Evolutionary conservation across 2,888 invertebrate genomes (phyloP).

Genomic region (Scrobipalpa atriplicella): DNA sequence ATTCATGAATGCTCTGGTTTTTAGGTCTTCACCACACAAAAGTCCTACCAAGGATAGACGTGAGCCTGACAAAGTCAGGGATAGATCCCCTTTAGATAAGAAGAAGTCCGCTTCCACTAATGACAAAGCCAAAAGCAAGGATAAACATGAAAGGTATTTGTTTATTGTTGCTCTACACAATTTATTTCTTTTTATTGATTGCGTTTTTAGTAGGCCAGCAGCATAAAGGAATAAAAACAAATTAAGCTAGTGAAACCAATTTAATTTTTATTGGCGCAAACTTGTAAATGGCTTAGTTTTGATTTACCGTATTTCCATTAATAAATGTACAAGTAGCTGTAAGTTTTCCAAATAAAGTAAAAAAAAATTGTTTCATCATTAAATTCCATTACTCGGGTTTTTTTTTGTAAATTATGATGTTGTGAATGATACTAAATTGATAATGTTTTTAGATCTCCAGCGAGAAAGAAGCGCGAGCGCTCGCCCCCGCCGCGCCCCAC

Average conservation of each 20-base stretch:
- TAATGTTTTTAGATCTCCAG: constrained; percentile 74
- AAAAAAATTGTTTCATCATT: not conserved
- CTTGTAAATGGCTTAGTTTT: no score
- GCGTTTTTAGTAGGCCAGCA: no score
- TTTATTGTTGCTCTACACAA: no score
- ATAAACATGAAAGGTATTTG: constrained; percentile 70
- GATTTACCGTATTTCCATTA: no score
- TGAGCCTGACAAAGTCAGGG: constrained; percentile 69
- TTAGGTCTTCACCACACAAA: constrained; percentile 72
- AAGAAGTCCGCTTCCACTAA: constrained; percentile 63
- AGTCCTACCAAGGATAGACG: constrained; percentile 77
- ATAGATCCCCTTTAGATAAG: constrained; percentile 74
- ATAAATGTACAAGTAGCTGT: no score
- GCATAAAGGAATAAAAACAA: not conserved
- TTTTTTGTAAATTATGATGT: not conserved
- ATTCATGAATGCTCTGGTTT: constrained; percentile 21
- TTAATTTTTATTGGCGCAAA: no score
- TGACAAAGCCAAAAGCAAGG: constrained; percentile 74
- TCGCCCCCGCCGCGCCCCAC: constrained; percentile 96
- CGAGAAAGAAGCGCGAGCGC: constrained; percentile 88
- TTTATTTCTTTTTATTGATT: no score
- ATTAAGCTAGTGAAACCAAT: no score
- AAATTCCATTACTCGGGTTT: no score
- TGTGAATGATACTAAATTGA: not conserved
- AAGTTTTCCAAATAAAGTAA: no score